These are phyloP conservation scores for Euphonia xanthogaster DNA, from an alignment of 2,797 vertebrate species.

Conservation along the genomic window DNA sequence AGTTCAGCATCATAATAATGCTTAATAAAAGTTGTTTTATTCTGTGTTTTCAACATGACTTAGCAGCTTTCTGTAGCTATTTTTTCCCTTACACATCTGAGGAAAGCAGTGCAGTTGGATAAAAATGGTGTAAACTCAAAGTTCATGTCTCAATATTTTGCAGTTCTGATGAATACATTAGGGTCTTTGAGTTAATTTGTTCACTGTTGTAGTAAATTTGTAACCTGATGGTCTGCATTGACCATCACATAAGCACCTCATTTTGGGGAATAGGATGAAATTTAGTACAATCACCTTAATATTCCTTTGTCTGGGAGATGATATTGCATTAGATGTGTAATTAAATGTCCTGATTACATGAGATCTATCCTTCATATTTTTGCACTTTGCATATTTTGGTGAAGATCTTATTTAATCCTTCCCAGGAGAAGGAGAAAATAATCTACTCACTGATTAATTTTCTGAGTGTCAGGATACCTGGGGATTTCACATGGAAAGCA, in stretches of 20 bases:
- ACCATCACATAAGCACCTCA: not conserved
- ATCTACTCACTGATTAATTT: not conserved
- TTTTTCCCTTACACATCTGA: not conserved
- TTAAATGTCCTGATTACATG: not conserved
- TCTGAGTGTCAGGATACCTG: not conserved
- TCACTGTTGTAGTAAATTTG: not conserved
- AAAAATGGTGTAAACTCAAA: not conserved
- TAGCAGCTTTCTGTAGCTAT: not conserved
- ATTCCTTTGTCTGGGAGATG: not conserved
- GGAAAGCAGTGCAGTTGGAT: not conserved
- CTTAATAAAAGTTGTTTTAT: not conserved
- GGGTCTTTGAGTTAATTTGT: not conserved
- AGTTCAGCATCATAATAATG: not conserved
- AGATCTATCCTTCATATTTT: not conserved
- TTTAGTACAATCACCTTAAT: not conserved
- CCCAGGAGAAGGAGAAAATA: not conserved
- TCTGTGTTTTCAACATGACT: not conserved
- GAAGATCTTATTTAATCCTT: not conserved
- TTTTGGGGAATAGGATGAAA: not conserved
- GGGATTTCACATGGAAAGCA: not conserved
- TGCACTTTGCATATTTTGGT: not conserved
- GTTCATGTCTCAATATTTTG: not conserved
- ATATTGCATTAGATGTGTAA: not conserved
- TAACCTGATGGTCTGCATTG: not conserved
- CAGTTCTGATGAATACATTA: not conserved